Percentiles rank a stretch among this genome's conserved stretches.
Evolutionary conservation across 2,113 vertebrate species (phyloP).

Genomic region (Aspidoscelis tigris): DNA sequence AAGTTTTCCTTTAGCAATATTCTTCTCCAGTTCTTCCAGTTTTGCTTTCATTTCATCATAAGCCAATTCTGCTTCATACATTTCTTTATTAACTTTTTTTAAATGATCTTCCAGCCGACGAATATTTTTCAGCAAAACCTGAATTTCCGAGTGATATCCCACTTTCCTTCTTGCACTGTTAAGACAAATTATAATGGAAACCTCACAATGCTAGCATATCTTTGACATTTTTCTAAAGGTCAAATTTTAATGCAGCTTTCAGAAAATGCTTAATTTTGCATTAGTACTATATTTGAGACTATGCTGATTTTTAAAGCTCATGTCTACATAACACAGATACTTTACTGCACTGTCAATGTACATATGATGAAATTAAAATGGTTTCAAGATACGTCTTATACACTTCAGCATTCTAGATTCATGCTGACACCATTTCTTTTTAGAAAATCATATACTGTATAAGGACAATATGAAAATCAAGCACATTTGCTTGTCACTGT

Average conservation of each 20-base stretch:
- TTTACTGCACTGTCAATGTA: neutral
- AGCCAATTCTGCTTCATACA: constrained; percentile 61
- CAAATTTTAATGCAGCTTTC: constrained; percentile 22
- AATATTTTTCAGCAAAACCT: constrained; percentile 67
- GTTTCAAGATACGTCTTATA: neutral
- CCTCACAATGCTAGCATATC: neutral
- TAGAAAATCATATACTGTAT: neutral
- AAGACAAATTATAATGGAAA: constrained; percentile 38
- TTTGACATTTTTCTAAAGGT: neutral
- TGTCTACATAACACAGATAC: neutral
- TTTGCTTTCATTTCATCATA: constrained; percentile 68
- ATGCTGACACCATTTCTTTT: neutral
- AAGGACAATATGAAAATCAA: neutral
- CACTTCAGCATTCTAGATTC: neutral
- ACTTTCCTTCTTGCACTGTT: constrained; percentile 61
- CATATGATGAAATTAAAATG: neutral
- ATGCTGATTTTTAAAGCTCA: neutral
- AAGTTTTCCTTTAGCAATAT: constrained; percentile 58
- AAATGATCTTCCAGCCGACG: constrained; percentile 71
- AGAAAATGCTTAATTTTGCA: constrained; percentile 4
- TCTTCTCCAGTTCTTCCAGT: constrained; percentile 70
- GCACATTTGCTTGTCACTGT: neutral
- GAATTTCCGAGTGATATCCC: constrained; percentile 42
- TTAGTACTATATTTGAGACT: neutral
- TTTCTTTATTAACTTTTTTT: constrained; percentile 71